Percentiles rank a stretch among this genome's conserved stretches.
phyloP scores from a whole-genome alignment of 2,888 invertebrate genomes.

The Ectropis crepuscularia region DNA sequence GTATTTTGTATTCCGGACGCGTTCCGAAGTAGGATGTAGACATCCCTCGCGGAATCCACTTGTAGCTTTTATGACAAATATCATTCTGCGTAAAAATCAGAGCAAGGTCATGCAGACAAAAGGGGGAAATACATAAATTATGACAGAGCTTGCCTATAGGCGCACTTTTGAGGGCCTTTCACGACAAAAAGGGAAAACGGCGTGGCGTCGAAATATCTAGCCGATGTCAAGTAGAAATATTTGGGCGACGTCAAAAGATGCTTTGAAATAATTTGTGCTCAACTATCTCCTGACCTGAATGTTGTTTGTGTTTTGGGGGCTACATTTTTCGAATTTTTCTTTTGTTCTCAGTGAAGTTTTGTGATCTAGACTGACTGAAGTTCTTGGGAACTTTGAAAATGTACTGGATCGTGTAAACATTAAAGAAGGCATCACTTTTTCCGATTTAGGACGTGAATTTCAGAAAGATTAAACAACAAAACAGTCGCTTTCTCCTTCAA shows the following conservation, averaged over 20 bases:
- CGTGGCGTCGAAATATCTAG: conserved; percentile 42
- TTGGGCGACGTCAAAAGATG: conserved; percentile 45
- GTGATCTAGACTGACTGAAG: background rate
- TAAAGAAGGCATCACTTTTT: too few species aligned
- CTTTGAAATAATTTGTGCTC: conserved; percentile 41
- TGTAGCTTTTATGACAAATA: conserved; percentile 36
- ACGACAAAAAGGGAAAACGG: conserved; percentile 44
- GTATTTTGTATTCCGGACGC: conserved; percentile 21
- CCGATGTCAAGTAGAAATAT: conserved; percentile 34
- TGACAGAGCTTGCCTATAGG: conserved; percentile 38
- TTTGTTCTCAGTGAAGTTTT: background rate
- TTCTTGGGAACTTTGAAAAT: background rate
- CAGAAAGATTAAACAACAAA: too few species aligned
- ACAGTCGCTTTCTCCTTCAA: too few species aligned
- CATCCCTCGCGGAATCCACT: conserved; percentile 26
- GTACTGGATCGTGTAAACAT: background rate
- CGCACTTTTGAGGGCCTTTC: conserved; percentile 49
- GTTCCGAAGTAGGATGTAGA: conserved; percentile 11
- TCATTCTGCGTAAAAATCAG: conserved; percentile 33
- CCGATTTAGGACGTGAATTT: too few species aligned
- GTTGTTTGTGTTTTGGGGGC: conserved; percentile 10
- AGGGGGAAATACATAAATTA: conserved; percentile 48
- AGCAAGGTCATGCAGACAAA: conserved; percentile 39
- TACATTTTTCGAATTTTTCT: conserved; percentile 6
- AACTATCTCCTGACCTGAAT: conserved; percentile 25